Conservation (phyloP, 1,140 invertebrate genomes). For the Lucilia cuprina region DNA sequence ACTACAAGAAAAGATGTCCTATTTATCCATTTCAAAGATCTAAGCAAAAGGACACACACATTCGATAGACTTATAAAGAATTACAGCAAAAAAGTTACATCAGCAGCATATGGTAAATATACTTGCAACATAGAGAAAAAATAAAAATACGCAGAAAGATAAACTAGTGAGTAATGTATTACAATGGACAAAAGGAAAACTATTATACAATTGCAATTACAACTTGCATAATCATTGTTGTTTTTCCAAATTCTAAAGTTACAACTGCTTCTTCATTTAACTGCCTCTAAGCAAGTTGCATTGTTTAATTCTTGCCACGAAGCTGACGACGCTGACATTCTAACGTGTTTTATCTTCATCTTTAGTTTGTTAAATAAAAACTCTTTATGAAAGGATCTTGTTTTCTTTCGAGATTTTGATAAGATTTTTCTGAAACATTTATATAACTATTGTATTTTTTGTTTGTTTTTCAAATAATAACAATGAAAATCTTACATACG, state of each 20-base stretch:
- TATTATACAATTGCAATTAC: conserved; percentile 28
- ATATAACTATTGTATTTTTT: background rate
- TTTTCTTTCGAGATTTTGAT: conserved; percentile 14
- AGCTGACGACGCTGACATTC: background rate
- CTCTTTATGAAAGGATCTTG: background rate
- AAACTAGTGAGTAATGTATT: background rate
- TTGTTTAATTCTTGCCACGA: background rate
- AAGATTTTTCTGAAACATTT: conserved; percentile 10
- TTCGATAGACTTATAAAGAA: background rate
- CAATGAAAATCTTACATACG: background rate
- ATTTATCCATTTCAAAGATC: background rate
- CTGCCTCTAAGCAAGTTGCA: background rate
- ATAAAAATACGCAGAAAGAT: background rate
- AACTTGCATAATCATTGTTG: conserved; percentile 27
- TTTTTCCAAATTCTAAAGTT: too few relatives aligned
- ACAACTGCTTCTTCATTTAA: background rate
- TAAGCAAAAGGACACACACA: conserved; percentile 22
- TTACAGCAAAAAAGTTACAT: background rate
- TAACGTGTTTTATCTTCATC: conserved; percentile 21
- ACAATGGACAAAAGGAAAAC: background rate
- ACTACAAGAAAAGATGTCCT: background rate
- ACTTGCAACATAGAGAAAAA: background rate
- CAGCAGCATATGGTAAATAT: conserved; percentile 20
- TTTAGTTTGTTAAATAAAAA: background rate
- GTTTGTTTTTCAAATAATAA: too few relatives aligned